Conservation (phyloP, 2,888 invertebrate species). For the Octodonta nipae region DNA sequence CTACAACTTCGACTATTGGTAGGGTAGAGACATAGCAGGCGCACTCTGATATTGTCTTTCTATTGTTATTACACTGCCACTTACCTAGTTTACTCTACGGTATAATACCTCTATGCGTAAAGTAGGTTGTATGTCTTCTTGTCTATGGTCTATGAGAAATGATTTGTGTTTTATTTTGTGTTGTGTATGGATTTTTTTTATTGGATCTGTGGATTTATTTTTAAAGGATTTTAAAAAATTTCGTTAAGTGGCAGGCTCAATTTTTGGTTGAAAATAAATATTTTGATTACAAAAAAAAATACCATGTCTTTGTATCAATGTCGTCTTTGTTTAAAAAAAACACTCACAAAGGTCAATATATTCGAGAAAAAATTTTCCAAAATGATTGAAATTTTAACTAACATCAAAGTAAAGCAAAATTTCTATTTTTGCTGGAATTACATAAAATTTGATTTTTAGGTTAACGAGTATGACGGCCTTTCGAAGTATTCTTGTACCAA, state of each 20-base stretch:
- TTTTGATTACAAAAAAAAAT: constrained; percentile 4
- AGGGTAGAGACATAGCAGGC: too few species aligned
- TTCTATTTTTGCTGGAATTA: constrained; percentile 1
- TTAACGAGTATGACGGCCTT: constrained; percentile 21
- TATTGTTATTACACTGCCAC: too few species aligned
- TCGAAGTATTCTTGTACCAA: constrained; percentile 23
- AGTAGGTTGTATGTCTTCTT: too few species aligned
- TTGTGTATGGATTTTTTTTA: background rate
- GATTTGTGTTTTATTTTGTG: background rate
- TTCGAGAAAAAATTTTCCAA: constrained; percentile 22
- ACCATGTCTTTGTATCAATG: constrained; percentile 16
- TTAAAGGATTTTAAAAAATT: too few species aligned
- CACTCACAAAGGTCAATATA: constrained; percentile 18
- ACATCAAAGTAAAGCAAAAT: constrained; percentile 20
- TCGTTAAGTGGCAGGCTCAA: too few species aligned
- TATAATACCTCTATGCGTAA: too few species aligned
- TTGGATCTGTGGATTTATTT: too few species aligned
- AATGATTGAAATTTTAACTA: constrained; percentile 25
- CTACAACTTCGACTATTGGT: too few species aligned
- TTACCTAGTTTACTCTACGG: too few species aligned
- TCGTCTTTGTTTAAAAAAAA: constrained; percentile 22
- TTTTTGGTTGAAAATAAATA: too few species aligned
- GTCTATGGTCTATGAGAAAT: background rate
- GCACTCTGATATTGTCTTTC: too few species aligned
- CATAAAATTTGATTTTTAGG: constrained; percentile 13